phyloP scores from a whole-genome alignment of 2,113 vertebrate species.

The Vimba vimba region DNA sequence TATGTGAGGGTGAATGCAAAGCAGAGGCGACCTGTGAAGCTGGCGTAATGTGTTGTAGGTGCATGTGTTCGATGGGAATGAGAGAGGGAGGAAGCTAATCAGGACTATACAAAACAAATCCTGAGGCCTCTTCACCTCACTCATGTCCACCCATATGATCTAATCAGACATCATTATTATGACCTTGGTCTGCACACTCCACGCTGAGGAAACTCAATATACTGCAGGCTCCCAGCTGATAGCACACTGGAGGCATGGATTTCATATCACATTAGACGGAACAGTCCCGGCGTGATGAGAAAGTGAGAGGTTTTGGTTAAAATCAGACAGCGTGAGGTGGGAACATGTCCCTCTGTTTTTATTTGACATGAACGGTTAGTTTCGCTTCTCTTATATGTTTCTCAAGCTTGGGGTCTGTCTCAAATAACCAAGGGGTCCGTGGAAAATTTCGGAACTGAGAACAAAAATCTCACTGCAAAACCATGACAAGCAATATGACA shows the following conservation, averaged over 20 bases:
- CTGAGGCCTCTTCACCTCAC: conserved; percentile 15
- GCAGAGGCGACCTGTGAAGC: neutral
- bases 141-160: conserved; percentile 16
- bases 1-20: neutral
- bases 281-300: conserved; percentile 3
- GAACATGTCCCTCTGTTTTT: neutral
- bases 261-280: conserved; percentile 40
- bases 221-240: conserved; percentile 26
- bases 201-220: conserved; percentile 39
- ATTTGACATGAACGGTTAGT: neutral
- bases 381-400: neutral
- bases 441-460: neutral
- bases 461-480: conserved; percentile 5
- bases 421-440: neutral
- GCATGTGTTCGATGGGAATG: neutral
- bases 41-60: neutral
- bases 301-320: conserved; percentile 12
- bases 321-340: neutral
- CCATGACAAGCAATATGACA: conserved; percentile 15
- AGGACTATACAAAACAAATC: conserved; percentile 32
- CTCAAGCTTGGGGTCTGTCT: neutral
- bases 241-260: conserved; percentile 19
- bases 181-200: conserved; percentile 25
- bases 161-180: conserved; percentile 49
- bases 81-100: conserved; percentile 11